These are phyloP conservation scores for Polyploca ridens DNA, from an alignment of 2,888 invertebrate genomes.

Conservation along the genomic window DNA sequence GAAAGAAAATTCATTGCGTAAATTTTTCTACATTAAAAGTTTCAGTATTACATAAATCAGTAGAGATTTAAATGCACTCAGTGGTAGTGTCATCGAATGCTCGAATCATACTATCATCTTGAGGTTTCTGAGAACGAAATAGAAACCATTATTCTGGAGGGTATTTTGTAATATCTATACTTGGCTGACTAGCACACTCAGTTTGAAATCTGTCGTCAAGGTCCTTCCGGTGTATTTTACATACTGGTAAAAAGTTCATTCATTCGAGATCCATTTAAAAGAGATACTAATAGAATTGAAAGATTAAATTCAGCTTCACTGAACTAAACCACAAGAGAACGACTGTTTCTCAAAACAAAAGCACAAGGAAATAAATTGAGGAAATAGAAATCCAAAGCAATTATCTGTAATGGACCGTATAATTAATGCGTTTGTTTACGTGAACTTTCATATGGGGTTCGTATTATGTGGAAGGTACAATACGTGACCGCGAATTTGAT, in stretches of 20 bases:
- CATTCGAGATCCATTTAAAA: too few species aligned
- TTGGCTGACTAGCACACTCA: too few species aligned
- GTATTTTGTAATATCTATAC: too few species aligned
- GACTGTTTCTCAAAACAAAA: constrained; percentile 16
- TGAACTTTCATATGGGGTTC: constrained; percentile 22
- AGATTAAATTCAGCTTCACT: not conserved
- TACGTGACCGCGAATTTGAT: constrained; percentile 4
- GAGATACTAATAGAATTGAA: not conserved
- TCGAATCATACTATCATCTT: too few species aligned
- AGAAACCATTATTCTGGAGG: too few species aligned
- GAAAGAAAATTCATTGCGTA: constrained; percentile 28
- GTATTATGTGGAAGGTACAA: constrained; percentile 14
- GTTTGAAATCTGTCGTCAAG: too few species aligned
- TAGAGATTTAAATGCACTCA: too few species aligned
- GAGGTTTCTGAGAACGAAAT: too few species aligned
- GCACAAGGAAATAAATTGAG: constrained; percentile 27
- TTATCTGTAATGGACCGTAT: constrained; percentile 36
- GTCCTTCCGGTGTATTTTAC: too few species aligned
- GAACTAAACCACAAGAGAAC: not conserved
- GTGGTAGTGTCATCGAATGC: too few species aligned
- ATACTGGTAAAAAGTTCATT: too few species aligned
- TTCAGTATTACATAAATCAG: too few species aligned
- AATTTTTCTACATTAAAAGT: not conserved
- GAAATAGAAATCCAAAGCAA: constrained; percentile 34
- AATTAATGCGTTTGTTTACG: constrained; percentile 45